Base-by-base conservation (phyloP, 2,888 invertebrate species). In the Monopis laevigella region DNA sequence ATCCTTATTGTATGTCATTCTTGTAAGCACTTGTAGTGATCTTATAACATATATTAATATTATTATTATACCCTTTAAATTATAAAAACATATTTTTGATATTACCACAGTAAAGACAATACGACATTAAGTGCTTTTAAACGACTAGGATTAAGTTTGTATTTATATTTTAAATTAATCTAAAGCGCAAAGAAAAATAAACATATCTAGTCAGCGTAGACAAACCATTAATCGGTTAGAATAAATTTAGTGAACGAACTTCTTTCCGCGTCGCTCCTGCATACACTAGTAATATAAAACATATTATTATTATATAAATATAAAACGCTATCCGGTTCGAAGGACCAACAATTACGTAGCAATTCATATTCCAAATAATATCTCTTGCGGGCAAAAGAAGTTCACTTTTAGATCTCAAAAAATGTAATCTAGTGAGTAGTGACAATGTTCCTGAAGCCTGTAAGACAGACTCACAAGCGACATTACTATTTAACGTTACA, bases 371-470 rank as follows among this genome's bases (percentile, higher is more conserved):
- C n/a, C n/a, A n/a, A n/a, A n/a, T n/a, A n/a, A n/a, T n/a, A n/a
- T n/a, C 5, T 21, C 5, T 21, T 21, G 5, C 8, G 8, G 24
- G 3, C 17, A 39, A 24, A 16, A 21, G 36, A 36, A 26, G 27
- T 26, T 21, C 10, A 13, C 16, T 11, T 18, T 17, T 40, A 40
- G 29, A 40, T 40, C 29, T 27, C 40, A 28, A 40, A 40, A 29
- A 18, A 12, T 39, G 26, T 17, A 27, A 39, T 4, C 27, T 80
- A 80, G 78, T 64, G 72, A 62, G 78, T 80, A 80, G 80, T 65
- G 63, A 75, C 74, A 75, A 74, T 78, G 80, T 80, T 80, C 80
- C 80, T 80, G 77, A 71, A 61, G 78, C 77, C 80, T 80, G 59
- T 58, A 73, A 78, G 78, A 78, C 80, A 75, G 43, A 36, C 40